Evolutionary conservation across 2,797 vertebrate genomes (phyloP), one percentile per base, ranked within the genome.

Genomic region (Amblyopsis hoosieri): DNA sequence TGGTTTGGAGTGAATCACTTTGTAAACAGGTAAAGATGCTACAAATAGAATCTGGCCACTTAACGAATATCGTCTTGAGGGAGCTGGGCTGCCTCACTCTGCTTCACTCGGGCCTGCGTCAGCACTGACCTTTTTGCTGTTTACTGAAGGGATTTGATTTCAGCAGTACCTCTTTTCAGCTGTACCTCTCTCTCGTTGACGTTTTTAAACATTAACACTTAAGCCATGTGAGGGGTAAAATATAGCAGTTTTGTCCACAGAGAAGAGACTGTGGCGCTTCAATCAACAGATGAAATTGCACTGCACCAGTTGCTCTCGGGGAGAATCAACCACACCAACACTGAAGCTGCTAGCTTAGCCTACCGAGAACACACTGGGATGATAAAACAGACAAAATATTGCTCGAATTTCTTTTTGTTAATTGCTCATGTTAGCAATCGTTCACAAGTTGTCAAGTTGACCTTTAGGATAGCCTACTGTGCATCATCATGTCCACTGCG

Each of bases 81-180:
- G 86, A 84, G 78, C 23, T 29, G 23, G 78, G 73, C 79, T 14
- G 72, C 69, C 80, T 75, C 69, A 78, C 84, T 74, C 58, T n/a
- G 54, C 80, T 75, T 78, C 69, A 78, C 84, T 74, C 56, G n/a
- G 54, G 75, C 75, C 77, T 89, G 90, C 93, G 91, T 94, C 93
- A 94, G 91, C 85, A 85, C 87, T 91, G 90, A 92, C 89, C 90
- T 91, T 91, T 91, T 86, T 90, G 74, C 88, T 94, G 91, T 93
- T 92, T 93, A 83, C 87, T 87, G 10, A 93, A 90, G 85, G 88
- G 88, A 90, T 93, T 88, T 89, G 71, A 88, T 93, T 93, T 92
- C 89, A 86, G 64, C 75, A 74, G 80, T 12, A 74, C 67, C 79
- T 75, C 76, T 4, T 17, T 74, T n/a, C 50, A 14, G n/a, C 53